A percentile compares a stretch with the other conserved stretches of the same genome.
These are phyloP conservation scores for Galbula dea DNA, from an alignment of 2,113 vertebrate species.

Conservation along the genomic window DNA sequence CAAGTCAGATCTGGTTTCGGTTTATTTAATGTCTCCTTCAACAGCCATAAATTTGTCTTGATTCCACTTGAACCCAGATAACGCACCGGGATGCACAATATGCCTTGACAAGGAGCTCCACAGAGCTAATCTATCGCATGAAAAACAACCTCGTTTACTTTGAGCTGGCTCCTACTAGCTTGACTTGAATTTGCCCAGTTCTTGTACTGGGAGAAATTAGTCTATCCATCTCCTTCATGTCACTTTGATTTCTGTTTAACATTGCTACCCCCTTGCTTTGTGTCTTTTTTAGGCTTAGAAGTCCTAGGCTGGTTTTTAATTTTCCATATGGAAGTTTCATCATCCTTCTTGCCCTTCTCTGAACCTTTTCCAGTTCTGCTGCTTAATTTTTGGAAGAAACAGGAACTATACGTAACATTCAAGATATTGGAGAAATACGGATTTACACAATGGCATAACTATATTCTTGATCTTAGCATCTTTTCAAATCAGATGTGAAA, in stretches of 20 bases:
- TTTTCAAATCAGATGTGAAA: constrained; percentile 9
- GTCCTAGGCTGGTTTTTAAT: background rate
- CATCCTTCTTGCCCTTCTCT: background rate
- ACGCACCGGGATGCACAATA: background rate
- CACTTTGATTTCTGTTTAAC: constrained; percentile 5
- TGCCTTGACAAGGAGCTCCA: background rate
- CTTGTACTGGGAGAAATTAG: background rate
- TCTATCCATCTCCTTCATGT: background rate
- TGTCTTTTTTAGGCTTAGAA: background rate
- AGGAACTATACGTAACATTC: background rate
- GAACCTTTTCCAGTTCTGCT: constrained; percentile 1
- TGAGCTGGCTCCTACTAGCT: background rate
- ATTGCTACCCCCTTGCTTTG: background rate
- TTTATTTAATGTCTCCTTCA: constrained; percentile 31
- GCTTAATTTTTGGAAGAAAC: background rate
- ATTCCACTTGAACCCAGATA: background rate
- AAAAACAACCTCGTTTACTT: background rate
- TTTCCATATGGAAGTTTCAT: background rate
- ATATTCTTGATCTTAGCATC: background rate
- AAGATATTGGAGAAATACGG: background rate
- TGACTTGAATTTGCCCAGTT: background rate
- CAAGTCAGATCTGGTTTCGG: constrained; percentile 25
- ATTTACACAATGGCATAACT: background rate
- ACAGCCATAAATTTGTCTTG: background rate
- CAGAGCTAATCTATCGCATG: background rate